phyloP scores from a whole-genome alignment of 2,888 invertebrate species.

The Coremacera marginata region DNA sequence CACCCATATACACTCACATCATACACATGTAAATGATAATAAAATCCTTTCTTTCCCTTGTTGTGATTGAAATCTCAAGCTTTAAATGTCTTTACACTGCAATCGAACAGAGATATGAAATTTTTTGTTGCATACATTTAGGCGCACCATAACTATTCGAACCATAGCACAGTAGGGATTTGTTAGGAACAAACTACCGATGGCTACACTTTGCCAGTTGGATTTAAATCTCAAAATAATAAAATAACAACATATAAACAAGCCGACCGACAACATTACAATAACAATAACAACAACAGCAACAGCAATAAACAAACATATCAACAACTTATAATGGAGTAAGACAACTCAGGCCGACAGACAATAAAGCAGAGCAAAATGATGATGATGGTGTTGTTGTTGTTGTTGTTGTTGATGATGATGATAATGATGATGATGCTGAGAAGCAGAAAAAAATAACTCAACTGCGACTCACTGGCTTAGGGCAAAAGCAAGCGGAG shows the following conservation, averaged over 20 bases:
- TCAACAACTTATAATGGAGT: neutral
- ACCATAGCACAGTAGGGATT: neutral
- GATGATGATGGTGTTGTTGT: constrained; percentile 51
- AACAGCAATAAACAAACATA: neutral
- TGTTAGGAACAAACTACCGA: neutral
- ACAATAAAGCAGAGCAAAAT: constrained; percentile 26
- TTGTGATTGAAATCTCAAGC: neutral
- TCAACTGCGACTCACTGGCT: no score
- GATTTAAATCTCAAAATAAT: constrained; percentile 1
- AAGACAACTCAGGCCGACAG: constrained; percentile 18
- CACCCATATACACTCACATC: neutral
- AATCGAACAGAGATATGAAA: neutral
- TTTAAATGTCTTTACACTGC: neutral
- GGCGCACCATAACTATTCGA: constrained; percentile 42
- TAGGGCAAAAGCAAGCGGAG: constrained; percentile 10
- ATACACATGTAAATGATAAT: neutral
- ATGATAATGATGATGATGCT: no score
- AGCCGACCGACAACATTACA: neutral
- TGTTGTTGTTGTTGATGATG: constrained; percentile 29
- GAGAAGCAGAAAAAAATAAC: no score
- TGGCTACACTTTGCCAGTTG: neutral
- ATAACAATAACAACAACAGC: constrained; percentile 13
- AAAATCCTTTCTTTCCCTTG: neutral
- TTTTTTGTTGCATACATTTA: constrained; percentile 58
- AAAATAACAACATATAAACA: constrained; percentile 1